Evolutionary conservation across 2,888 invertebrate species (phyloP).

Genomic region (Nycteola revayana): DNA sequence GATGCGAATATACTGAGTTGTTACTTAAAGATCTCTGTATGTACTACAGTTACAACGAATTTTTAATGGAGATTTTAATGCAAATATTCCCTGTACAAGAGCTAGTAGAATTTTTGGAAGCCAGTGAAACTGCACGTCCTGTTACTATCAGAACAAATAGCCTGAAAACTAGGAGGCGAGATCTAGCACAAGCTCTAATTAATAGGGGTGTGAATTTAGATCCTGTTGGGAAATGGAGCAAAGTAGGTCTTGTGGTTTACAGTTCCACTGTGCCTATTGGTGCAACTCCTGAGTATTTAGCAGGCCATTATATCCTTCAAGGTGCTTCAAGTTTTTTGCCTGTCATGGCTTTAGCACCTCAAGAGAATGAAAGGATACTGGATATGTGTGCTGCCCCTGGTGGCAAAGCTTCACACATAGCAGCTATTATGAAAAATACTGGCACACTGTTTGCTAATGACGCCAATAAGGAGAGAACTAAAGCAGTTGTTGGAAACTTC

Average conservation of each 20-base stretch:
- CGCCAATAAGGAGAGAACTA: slow-evolving; percentile 92
- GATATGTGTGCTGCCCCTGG: slow-evolving; percentile 99
- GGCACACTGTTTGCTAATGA: slow-evolving; percentile 98
- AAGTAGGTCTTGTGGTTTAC: slow-evolving; percentile 97
- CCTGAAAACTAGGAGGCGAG: slow-evolving; percentile 94
- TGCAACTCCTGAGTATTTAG: slow-evolving; percentile 99
- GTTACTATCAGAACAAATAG: slow-evolving; percentile 98
- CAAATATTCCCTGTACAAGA: slow-evolving; percentile 93
- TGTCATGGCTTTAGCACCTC: slow-evolving; percentile 98
- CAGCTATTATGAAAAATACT: slow-evolving; percentile 98
- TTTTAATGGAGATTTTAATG: slow-evolving; percentile 95
- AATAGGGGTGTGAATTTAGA: slow-evolving; percentile 98
- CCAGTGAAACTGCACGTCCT: slow-evolving; percentile 97
- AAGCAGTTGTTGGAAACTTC: slow-evolving; percentile 97
- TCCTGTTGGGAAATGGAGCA: slow-evolving; percentile 99
- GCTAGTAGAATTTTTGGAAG: slow-evolving; percentile 96
- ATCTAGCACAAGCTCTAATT: slow-evolving; percentile 96
- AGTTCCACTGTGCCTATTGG: slow-evolving; percentile 98
- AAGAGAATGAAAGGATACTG: slow-evolving; percentile 95
- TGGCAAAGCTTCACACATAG: slow-evolving; percentile 99
- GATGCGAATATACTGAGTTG: slow-evolving; percentile 91
- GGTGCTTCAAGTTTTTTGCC: slow-evolving; percentile 98
- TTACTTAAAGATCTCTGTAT: slow-evolving; percentile 92
- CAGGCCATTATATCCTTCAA: slow-evolving; percentile 98
- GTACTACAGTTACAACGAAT: slow-evolving; percentile 98